These are phyloP conservation scores for Heliocidaris tuberculata DNA, from an alignment of 35 echinoderm and acorn worm genomes.

Conservation along the genomic window DNA sequence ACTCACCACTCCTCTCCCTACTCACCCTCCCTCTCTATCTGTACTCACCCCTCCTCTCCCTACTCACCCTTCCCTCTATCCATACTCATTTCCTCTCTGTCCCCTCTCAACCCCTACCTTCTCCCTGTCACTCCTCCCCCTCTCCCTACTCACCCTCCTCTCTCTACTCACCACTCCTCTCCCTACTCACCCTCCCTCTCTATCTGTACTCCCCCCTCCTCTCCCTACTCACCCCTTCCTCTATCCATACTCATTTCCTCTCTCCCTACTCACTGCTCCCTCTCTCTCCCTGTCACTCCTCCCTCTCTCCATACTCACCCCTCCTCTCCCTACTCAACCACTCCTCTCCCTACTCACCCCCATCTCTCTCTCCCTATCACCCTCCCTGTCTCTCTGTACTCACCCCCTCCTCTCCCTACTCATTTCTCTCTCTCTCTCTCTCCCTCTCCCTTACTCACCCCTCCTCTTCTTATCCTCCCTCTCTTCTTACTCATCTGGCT, in stretches of 20 bases:
- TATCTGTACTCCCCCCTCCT: not conserved
- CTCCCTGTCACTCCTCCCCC: not conserved
- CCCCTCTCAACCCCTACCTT: not conserved
- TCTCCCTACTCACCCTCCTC: not conserved
- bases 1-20: not conserved
- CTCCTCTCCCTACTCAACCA: no score
- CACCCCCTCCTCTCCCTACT: not conserved
- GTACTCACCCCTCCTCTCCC: not conserved
- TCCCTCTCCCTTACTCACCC: not conserved
- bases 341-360: not conserved
- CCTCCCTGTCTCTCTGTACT: not conserved
- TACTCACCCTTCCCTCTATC: not conserved
- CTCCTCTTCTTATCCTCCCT: not conserved
- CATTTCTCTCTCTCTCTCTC: not conserved
- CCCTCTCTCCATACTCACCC: not conserved
- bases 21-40: not conserved
- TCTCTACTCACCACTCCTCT: not conserved
- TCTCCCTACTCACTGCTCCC: not conserved
- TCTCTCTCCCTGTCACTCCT: not conserved
- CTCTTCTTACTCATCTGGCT: not conserved
- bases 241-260: not conserved
- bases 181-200: slow-evolving; percentile 36
- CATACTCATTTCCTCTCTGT: not conserved
- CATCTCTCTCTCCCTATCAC: not conserved
- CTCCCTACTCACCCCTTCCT: no score